Evolutionary conservation across 2,113 vertebrate species (phyloP), one percentile per base, ranked within the genome.

Genomic region (Coryphaenoides rupestris): DNA sequence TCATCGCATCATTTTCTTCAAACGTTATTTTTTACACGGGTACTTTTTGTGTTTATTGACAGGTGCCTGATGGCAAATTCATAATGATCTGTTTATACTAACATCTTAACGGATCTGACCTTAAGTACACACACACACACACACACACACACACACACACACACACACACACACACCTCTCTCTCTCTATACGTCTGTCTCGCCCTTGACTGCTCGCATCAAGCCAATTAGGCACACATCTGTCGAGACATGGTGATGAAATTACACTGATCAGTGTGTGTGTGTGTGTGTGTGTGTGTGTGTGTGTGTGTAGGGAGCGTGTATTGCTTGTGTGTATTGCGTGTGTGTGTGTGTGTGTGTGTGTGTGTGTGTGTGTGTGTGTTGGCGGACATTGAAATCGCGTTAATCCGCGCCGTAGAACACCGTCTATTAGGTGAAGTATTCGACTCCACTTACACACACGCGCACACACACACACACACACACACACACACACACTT

Each of bases 151-250:
- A 47, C 46, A 47, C 15, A 12, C 46, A 21, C 12, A 26, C 16
- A n/a, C 26, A 33, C 23, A n/a, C n/a, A 19, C 15, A 49, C 24
- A 60, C 59, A 65, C 56, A 74, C 19, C 26, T 71, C 53, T 47
- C 52, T 68, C 33, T 61, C 68, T 61, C 69, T 21, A 46, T 21
- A 12, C 19, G 9, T 7, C 26, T 28, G 40, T 49, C 21, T 19
- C n/a, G 1, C 17, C 12, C 15, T 13, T 73, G 40, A 55, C 69
- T 68, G 63, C 76, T 84, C 79, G 71, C 81, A 68, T 69, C 75
- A 66, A 82, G 76, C 77, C 82, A 88, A 84, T 86, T 86, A 86
- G 66, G 28, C 69, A 70, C 78, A 84, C 86, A 84, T 84, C 84
- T 85, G 83, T 83, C 58, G 28, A 76, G 76, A 57, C 74, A 74